Evolutionary conservation across 2,888 invertebrate genomes (phyloP), one percentile per base, ranked within the genome.

Genomic region (Lasioglossum leucozonium): DNA sequence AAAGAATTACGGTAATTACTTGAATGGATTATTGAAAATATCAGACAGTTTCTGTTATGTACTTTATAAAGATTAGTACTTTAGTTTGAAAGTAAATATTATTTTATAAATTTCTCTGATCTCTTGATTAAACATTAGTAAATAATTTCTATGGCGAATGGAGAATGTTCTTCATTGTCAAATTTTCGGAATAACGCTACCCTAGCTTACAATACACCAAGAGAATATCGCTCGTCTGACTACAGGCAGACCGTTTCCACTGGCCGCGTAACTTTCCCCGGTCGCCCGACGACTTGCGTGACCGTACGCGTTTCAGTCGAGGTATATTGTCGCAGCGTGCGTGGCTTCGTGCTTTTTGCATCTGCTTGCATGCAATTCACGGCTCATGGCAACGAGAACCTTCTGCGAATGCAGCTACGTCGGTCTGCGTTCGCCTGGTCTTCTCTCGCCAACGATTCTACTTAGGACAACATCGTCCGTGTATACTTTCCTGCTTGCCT

Each of bases 351-450:
- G 76, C 87, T 79, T 87, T 82, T 72, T 72, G 75, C 85, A 44
- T 78, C 69, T 76, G 34, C 73, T 81, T 37, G 82, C 75, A 82
- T 72, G 77, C 75, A 72, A 82, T 77, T 78, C 75, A 79, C 77
- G 77, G 18, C 42, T 42, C 67, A 62, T 58, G 72, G 51, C 72
- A 69, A 79, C 62, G 37, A 44, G 77, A 67, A 80, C 79, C 72
- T 77, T 80, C 82, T 78, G 79, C 80, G 82, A 87, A 82, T 82
- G 72, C 75, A 87, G 82, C 82, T 80, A 51, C 82, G 55, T 47
- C 69, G 44, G 37, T 30, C 69, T 26, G 69, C 77, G 44, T 16
- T n/a, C 67, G 16, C 42, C 13, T 37, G 34, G 62, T 18, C 40
- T 73, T 34, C 55, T 72, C 62, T 51, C 30, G 37, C 74, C 67